Base-by-base conservation (phyloP, 2,888 invertebrate species). In the Acleris holmiana region DNA sequence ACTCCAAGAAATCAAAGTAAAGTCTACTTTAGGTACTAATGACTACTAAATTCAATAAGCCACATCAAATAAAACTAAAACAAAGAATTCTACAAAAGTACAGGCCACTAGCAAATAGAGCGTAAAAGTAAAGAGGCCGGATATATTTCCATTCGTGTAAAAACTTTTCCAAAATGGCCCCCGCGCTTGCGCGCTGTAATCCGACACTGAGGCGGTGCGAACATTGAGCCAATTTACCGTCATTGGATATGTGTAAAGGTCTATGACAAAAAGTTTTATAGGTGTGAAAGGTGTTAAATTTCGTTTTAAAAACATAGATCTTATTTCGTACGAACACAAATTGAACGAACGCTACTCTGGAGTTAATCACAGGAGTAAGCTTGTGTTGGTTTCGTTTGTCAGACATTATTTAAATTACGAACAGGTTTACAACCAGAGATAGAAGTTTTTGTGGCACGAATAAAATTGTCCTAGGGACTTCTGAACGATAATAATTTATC, bases 111-210 rank as follows among this genome's bases (percentile, higher is more conserved):
- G 25, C 23, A 64, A 64, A 59, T 53, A 35, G 50, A 15, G 41
- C 48, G 47, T 54, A 23, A 59, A 59, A 59, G 64, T 54, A 25
- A 60, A 60, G 60, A 60, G 60, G 65, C 54, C 47, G 64, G 53
- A 64, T 65, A 62, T 62, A 65, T 60, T 65, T 65, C 60, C 51
- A 51, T 29, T 59, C 50, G 66, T 40, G 55, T 47, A 59, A 61
- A 55, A 66, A 66, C 61, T 66, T 66, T 66, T 66, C 55, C 76
- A 76, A 76, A 71, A 76, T 75, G 77, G 76, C 79, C 74, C 49
- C 75, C 49, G 48, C 68, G 62, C 63, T 61, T 57, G 68, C 65
- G 69, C 72, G 56, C 41, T 15, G 73, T 56, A 70, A 70, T 68
- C 44, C 65, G 65, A 72, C 64, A 67, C 67, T 58, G 66, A 54